Evolutionary conservation across 2,888 invertebrate species (phyloP).

Genomic region (Cephalotes varians): DNA sequence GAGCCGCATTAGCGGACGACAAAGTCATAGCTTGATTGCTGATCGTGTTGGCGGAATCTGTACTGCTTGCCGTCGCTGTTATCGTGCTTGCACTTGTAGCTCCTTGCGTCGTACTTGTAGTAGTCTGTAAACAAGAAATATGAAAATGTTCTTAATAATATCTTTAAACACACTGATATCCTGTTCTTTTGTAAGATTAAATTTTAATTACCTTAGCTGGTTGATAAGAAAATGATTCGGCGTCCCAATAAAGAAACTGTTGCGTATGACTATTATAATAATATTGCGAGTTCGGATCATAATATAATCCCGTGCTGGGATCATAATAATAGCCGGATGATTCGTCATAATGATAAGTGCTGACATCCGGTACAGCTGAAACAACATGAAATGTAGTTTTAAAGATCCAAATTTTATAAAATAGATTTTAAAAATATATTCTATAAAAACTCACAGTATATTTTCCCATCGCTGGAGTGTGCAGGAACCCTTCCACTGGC

Average conservation of each 20-base stretch:
- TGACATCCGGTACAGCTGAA: slow-evolving; percentile 93
- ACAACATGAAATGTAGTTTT: slow-evolving; percentile 58
- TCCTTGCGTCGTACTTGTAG: slow-evolving; percentile 65
- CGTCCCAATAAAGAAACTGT: slow-evolving; percentile 98
- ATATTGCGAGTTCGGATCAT: slow-evolving; percentile 98
- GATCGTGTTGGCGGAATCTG: slow-evolving; percentile 59
- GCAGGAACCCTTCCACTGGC: slow-evolving; percentile 83
- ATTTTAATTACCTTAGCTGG: slow-evolving; percentile 80
- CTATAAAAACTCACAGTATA: slow-evolving; percentile 87
- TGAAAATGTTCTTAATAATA: neutral
- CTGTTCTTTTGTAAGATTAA: neutral
- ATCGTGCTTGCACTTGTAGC: slow-evolving; percentile 76
- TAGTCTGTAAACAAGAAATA: slow-evolving; percentile 56
- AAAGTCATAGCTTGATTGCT: slow-evolving; percentile 70
- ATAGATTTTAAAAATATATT: neutral
- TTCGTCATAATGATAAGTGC: slow-evolving; percentile 97
- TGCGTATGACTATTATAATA: slow-evolving; percentile 97
- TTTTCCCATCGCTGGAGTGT: slow-evolving; percentile 88
- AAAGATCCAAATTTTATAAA: neutral
- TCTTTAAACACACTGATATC: neutral
- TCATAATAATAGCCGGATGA: slow-evolving; percentile 99
- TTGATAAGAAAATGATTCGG: slow-evolving; percentile 86
- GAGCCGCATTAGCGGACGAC: slow-evolving; percentile 55
- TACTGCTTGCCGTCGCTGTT: slow-evolving; percentile 76
- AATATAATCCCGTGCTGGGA: slow-evolving; percentile 96